Percentiles rank a stretch among this genome's conserved stretches.
phyloP scores from a whole-genome alignment of 2,797 vertebrate species.

The Chaenodraco wilsoni region DNA sequence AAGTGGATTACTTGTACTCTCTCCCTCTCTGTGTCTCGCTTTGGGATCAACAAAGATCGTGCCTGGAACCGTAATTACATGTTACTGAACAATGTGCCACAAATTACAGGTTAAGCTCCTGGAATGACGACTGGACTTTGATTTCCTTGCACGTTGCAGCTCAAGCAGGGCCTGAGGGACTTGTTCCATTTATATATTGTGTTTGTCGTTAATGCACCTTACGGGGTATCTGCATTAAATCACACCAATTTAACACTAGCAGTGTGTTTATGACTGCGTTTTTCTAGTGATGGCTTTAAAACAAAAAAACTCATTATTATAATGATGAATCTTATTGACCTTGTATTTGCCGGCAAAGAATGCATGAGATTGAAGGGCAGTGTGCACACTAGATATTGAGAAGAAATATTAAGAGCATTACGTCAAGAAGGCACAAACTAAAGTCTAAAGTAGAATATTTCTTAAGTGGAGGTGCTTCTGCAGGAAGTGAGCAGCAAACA shows the following conservation, averaged over 20 bases:
- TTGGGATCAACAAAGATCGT: conserved; percentile 50
- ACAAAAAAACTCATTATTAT: too few species aligned
- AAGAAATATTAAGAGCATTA: too few species aligned
- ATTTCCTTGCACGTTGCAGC: conserved; percentile 47
- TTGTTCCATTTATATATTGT: conserved; percentile 47
- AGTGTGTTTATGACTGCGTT: not conserved
- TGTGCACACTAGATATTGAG: too few species aligned
- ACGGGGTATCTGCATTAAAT: conserved; percentile 17
- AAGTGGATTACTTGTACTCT: conserved; percentile 23
- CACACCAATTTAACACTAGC: not conserved
- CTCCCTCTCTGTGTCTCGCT: not conserved
- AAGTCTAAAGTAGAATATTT: too few species aligned
- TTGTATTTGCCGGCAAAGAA: too few species aligned
- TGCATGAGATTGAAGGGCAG: too few species aligned
- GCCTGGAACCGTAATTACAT: conserved; percentile 63
- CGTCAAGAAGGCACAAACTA: too few species aligned
- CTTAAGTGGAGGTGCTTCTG: too few species aligned
- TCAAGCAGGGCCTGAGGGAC: conserved; percentile 36
- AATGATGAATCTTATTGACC: too few species aligned
- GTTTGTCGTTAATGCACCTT: conserved; percentile 35
- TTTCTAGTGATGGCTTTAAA: not conserved
- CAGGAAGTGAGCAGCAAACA: too few species aligned
- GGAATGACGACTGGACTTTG: conserved; percentile 53
- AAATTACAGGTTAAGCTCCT: conserved; percentile 74
- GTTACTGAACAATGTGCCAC: conserved; percentile 62